These are phyloP conservation scores for Chironomus striatipennis DNA, from an alignment of 1,140 invertebrate genomes.

Conservation along the genomic window DNA sequence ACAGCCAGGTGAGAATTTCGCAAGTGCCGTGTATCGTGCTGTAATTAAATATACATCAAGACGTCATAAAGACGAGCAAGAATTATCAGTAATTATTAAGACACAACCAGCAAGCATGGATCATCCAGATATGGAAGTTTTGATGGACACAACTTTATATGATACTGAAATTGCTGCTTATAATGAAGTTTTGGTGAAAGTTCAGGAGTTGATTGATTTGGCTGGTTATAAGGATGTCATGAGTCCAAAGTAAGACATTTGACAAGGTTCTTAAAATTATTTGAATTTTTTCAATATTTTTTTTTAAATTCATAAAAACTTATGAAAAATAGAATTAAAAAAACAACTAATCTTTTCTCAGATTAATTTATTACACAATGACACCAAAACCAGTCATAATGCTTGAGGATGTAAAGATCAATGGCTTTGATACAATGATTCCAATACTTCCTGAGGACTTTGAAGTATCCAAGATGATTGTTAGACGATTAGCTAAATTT, in stretches of 20 bases:
- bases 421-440: background rate
- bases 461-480: conserved; percentile 2
- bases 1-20: background rate
- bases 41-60: background rate
- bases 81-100: background rate
- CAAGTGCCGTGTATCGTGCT: background rate
- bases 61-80: background rate
- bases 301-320: no score
- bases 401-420: background rate
- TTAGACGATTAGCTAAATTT: background rate
- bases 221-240: background rate
- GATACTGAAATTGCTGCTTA: background rate
- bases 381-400: background rate
- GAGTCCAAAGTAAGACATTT: background rate
- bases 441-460: background rate
- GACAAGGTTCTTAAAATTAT: no score
- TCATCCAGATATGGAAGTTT: background rate
- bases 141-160: background rate
- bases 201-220: background rate
- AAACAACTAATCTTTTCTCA: no score
- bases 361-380: background rate
- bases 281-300: no score
- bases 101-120: background rate
- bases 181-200: background rate
- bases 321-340: no score